Evolutionary conservation across 2,888 invertebrate species (phyloP), one percentile per base, ranked within the genome.

Genomic region (Phyto melanocephala): DNA sequence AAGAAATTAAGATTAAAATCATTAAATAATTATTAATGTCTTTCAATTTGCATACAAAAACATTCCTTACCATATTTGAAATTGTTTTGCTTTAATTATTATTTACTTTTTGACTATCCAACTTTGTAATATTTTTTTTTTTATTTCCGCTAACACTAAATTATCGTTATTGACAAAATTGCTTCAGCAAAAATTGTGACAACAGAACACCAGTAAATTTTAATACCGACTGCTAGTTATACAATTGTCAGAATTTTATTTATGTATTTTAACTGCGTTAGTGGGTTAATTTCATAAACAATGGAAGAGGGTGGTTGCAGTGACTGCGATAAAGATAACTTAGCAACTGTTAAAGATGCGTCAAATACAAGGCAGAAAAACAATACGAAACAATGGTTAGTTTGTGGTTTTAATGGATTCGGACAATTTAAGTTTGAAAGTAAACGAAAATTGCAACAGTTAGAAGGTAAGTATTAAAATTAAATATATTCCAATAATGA

Each of bases 321-420:
- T 54, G 42, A 58, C 45, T 56, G 40, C 28, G 60, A 60, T 62
- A 62, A 75, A 75, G 82, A 82, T 82, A 74, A 71, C 82, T 75
- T 82, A 82, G 82, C 82, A 82, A 82, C 81, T 60, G 17, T 20
- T n/a, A 15, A 54, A 17, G 8, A 47, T 52, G 65, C 58, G 50
- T 8, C 24, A 20, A 68, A 81, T 67, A 72, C 47, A 68, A 62
- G 24, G 15, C 28, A 42, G 45, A 8, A 67, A 6, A 28, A 71
- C n/a, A 60, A 74, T 68, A 78, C 84, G 87, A 87, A 85, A 87
- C 50, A 58, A 71, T 80, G 52, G 60, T 17, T 79, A 17, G 75
- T 20, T 17, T 77, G 88, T 86, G 91, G 91, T 60, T 91, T 90
- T 85, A 91, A 91, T 87, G 90, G 88, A 71, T 91, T 91, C 85